Percentiles rank a stretch among this genome's conserved stretches.
Conservation (phyloP, 2,888 invertebrate species). For the Dasypolia templi region DNA sequence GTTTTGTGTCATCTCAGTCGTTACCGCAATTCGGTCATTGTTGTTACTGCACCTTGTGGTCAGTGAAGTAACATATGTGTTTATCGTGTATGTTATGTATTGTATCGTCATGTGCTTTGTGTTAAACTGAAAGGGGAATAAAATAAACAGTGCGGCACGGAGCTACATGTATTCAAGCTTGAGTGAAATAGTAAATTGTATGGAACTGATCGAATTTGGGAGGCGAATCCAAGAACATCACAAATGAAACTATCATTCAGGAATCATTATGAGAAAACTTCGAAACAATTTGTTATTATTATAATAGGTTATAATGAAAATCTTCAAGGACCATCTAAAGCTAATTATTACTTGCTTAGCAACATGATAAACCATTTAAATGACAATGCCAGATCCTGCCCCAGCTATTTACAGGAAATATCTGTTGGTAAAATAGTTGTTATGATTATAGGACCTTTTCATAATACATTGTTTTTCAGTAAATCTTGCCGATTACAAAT, state of each 20-base stretch:
- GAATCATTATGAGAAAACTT: not conserved
- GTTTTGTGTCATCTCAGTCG: slow-evolving; percentile 37
- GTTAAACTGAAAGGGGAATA: slow-evolving; percentile 30
- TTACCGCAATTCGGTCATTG: slow-evolving; percentile 40
- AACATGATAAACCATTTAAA: not conserved
- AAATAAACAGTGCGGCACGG: slow-evolving; percentile 15
- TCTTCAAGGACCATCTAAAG: not conserved
- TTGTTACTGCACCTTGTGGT: slow-evolving; percentile 43
- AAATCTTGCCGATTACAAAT: too few species aligned
- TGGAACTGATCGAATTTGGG: not conserved
- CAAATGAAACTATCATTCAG: not conserved
- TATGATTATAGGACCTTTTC: too few species aligned
- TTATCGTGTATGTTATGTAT: slow-evolving; percentile 33
- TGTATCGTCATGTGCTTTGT: slow-evolving; percentile 19
- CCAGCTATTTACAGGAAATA: too few species aligned
- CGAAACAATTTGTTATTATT: not conserved
- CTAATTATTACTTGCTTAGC: not conserved
- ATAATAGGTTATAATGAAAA: not conserved
- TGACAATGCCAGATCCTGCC: too few species aligned
- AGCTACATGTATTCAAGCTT: not conserved
- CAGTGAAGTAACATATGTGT: slow-evolving; percentile 42
- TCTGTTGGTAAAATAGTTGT: too few species aligned
- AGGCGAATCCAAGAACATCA: not conserved
- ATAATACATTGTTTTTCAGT: too few species aligned
- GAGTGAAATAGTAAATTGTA: slow-evolving; percentile 6